Evolutionary conservation across 2,888 invertebrate genomes (phyloP).

Genomic region (Lasioglossum zephyrum): DNA sequence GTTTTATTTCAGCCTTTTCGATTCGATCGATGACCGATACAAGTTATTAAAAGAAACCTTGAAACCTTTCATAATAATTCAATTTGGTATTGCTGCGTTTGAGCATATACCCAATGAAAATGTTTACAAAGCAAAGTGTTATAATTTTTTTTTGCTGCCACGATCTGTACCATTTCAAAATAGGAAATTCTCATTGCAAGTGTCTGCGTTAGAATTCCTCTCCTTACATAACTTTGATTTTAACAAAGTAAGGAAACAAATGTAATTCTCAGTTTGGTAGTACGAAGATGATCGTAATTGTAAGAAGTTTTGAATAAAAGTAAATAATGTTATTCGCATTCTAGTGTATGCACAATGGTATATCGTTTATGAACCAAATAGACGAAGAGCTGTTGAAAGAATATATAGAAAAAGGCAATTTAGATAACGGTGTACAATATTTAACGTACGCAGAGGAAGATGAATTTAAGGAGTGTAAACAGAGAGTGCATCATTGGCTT

Average conservation of each 20-base stretch:
- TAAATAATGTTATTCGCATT: constrained; percentile 68
- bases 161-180: constrained; percentile 87
- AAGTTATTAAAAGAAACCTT: constrained; percentile 85
- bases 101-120: constrained; percentile 86
- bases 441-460: constrained; percentile 68
- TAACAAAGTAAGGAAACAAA: constrained; percentile 88
- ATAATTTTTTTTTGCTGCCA: constrained; percentile 90
- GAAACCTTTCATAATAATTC: constrained; percentile 87
- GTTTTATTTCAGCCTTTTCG: constrained; percentile 86
- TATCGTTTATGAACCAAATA: constrained; percentile 88
- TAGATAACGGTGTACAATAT: constrained; percentile 68
- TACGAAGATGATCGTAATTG: not conserved
- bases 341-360: constrained; percentile 89
- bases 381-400: constrained; percentile 85
- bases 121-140: constrained; percentile 87
- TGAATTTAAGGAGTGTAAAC: constrained; percentile 81
- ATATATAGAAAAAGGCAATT: constrained; percentile 81
- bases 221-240: constrained; percentile 89
- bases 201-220: constrained; percentile 88
- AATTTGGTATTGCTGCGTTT: constrained; percentile 90
- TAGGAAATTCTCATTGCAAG: constrained; percentile 87
- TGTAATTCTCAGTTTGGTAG: no score
- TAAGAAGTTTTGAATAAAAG: not conserved
- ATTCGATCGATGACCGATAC: constrained; percentile 86
- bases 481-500: constrained; percentile 82